phyloP scores from a whole-genome alignment of 2,888 invertebrate genomes.

The Tupiocoris notatus region DNA sequence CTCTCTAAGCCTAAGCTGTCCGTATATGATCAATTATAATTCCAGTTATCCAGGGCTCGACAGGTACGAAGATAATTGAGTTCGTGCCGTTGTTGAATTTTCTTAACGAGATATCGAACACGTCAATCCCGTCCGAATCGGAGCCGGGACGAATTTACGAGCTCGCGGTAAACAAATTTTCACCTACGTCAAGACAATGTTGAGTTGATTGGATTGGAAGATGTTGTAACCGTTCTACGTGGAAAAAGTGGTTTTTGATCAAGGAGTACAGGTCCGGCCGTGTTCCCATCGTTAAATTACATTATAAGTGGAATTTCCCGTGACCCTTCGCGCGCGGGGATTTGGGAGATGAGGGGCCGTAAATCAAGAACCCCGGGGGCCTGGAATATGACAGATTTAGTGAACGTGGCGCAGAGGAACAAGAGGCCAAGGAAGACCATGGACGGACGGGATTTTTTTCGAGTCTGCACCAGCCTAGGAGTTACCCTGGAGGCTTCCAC shows the following conservation, averaged over 20 bases:
- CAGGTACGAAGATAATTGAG: too few relatives aligned
- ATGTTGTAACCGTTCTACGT: not conserved
- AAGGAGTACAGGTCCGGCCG: not conserved
- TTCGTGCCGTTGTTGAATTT: not conserved
- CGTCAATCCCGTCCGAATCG: not conserved
- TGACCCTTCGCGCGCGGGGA: slow-evolving; percentile 14
- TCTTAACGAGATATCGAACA: not conserved
- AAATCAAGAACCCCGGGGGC: slow-evolving; percentile 36
- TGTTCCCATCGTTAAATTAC: slow-evolving; percentile 41
- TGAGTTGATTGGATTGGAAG: not conserved
- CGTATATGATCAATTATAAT: too few relatives aligned
- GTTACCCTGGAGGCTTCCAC: not conserved
- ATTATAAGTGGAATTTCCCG: slow-evolving; percentile 40
- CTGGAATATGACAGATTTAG: slow-evolving; percentile 42
- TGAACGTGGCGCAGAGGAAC: slow-evolving; percentile 14
- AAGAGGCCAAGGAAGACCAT: not conserved
- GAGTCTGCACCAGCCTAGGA: not conserved
- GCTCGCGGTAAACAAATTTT: not conserved
- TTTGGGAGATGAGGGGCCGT: slow-evolving; percentile 4
- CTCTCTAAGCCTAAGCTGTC: too few relatives aligned
- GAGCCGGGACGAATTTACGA: not conserved
- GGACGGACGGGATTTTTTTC: not conserved
- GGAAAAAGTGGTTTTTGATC: not conserved
- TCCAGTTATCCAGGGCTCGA: too few relatives aligned
- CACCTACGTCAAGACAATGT: not conserved